Percentiles rank a stretch among this genome's conserved stretches.
These are phyloP conservation scores for Orientallactaga bullata DNA, from an alignment of 2,113 vertebrate genomes.

Conservation along the genomic window DNA sequence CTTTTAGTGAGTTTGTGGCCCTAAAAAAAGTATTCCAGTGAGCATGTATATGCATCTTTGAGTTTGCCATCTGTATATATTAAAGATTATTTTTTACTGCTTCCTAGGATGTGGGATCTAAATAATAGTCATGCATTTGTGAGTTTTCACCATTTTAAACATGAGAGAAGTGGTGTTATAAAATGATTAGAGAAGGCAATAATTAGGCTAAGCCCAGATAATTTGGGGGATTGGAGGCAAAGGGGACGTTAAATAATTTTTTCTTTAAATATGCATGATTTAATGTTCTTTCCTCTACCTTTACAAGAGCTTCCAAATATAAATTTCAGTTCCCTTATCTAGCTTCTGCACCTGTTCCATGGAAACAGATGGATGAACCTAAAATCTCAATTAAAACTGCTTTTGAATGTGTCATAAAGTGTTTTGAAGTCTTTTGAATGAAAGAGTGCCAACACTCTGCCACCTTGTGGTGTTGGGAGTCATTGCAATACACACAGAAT, in stretches of 20 bases:
- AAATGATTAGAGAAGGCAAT: constrained; percentile 2
- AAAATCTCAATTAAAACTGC: constrained; percentile 61
- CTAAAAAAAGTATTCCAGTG: not conserved
- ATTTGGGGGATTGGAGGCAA: constrained; percentile 45
- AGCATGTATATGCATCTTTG: not conserved
- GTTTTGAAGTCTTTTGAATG: constrained; percentile 33
- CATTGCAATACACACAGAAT: constrained; percentile 66
- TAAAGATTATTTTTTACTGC: not conserved
- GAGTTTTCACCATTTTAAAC: constrained; percentile 10
- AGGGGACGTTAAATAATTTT: constrained; percentile 45
- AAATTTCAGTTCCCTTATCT: constrained; percentile 29
- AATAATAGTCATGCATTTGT: not conserved
- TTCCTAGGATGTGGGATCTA: not conserved
- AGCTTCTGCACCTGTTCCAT: constrained; percentile 65
- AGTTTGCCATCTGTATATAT: not conserved
- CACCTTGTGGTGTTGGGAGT: constrained; percentile 83
- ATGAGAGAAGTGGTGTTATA: not conserved
- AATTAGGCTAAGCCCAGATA: not conserved
- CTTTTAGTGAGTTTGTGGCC: not conserved
- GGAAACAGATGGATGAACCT: constrained; percentile 64
- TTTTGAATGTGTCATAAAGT: constrained; percentile 23
- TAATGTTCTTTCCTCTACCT: constrained; percentile 45
- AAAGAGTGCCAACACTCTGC: constrained; percentile 74
- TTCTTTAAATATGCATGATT: constrained; percentile 69
- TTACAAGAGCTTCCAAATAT: constrained; percentile 56